Evolutionary conservation across 2,797 vertebrate species (phyloP), one percentile per base, ranked within the genome.

Genomic region (Parauchenoglanis ngamensis): DNA sequence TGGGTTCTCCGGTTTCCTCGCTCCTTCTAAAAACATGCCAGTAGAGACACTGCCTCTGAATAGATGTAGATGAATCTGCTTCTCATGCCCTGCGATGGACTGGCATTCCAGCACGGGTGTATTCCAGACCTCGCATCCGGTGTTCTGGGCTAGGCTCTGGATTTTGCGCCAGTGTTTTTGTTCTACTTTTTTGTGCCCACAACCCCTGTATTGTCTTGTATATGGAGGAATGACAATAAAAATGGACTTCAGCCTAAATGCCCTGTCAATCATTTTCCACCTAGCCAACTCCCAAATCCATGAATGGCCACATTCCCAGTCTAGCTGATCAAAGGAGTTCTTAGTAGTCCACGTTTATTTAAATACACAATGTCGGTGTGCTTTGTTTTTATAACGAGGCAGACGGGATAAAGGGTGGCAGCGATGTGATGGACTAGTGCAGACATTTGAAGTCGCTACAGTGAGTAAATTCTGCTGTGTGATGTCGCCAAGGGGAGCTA

Each of bases 401-500:
- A 68, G 54, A 8, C 7, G 4, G 63, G 52, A 57, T 12, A 17
- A 85, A 49, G 46, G 13, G 65, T 70, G 77, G 57, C 46, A 57
- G 46, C 2, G 11, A 63, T 67, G 59, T 73, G 23, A 80, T 84
- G 84, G 67, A 25, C 72, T 68, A 46, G 49, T 15, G 25, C 83
- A 78, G 73, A 83, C 35, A 54, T 85, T 77, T 46, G 83, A 85
- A 85, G 70, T 77, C 7, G n/a, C 44, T 77, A 49, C 44, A 68
- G 72, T 85, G 87, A 83, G 78, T 84, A 52, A 28, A 88, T 82
- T 84, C 59, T 61, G 40, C 23, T 40, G 21, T 81, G 87, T 87
- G 81, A 84, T 86, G 80, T 80, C 49, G 82, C 88, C 81, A 61
- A 85, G 84, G 84, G 86, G 88, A 77, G 84, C 76, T 46, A 77